Percentiles rank a stretch among this genome's conserved stretches.
Evolutionary conservation across 2,888 invertebrate species (phyloP).

Genomic region (Pedicia rivosa): DNA sequence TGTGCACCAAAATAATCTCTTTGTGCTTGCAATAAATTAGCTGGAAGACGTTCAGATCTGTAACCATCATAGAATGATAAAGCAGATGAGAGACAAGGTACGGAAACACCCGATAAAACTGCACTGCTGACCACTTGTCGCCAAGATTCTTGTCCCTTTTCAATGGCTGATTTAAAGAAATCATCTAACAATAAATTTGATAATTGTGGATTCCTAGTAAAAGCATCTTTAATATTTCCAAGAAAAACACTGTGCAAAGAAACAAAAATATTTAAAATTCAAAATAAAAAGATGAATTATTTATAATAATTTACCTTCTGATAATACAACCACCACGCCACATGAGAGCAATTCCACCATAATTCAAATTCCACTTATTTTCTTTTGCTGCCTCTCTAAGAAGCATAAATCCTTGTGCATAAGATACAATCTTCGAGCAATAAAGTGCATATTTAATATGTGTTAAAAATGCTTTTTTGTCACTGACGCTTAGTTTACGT

Average conservation of each 20-base stretch:
- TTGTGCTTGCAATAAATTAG: constrained; percentile 93
- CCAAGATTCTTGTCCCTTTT: constrained; percentile 67
- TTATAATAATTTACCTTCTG: too few relatives aligned
- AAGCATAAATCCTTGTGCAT: constrained; percentile 96
- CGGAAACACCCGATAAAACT: constrained; percentile 72
- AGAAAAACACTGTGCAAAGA: constrained; percentile 56
- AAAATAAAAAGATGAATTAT: too few relatives aligned
- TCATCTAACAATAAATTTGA: constrained; percentile 80
- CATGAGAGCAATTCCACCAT: constrained; percentile 96
- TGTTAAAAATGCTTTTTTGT: constrained; percentile 66
- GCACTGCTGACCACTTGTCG: constrained; percentile 62
- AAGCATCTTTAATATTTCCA: constrained; percentile 86
- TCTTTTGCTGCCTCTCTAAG: constrained; percentile 81
- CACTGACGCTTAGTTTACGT: constrained; percentile 42
- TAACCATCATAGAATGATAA: constrained; percentile 97
- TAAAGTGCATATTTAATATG: constrained; percentile 83
- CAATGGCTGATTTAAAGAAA: constrained; percentile 78
- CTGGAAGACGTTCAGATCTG: constrained; percentile 70
- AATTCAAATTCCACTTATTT: constrained; percentile 89
- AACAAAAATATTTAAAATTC: constrained; percentile 5
- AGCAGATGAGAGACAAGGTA: constrained; percentile 85
- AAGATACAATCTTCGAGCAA: constrained; percentile 95
- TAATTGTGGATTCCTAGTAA: constrained; percentile 72
- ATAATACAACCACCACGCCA: constrained; percentile 99
- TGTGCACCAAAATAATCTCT: constrained; percentile 98